These are phyloP conservation scores for Exocentrus adspersus DNA, from an alignment of 2,888 invertebrate genomes.

Conservation along the genomic window DNA sequence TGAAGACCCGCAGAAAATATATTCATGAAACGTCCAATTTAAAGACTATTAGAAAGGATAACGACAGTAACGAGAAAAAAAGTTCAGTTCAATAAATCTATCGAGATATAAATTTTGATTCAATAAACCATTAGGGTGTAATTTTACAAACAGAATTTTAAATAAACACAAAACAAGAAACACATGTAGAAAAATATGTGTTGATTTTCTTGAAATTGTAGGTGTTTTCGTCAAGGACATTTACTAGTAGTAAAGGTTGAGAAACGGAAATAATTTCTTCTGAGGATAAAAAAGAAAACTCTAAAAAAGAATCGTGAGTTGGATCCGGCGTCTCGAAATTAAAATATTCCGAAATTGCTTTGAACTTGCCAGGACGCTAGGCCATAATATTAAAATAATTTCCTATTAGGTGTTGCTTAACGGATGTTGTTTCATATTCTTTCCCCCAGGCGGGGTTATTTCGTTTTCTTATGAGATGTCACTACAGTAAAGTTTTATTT, in stretches of 20 bases:
- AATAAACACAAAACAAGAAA: too few relatives aligned
- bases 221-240: too few relatives aligned
- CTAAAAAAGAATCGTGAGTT: background rate
- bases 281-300: too few relatives aligned
- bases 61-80: background rate
- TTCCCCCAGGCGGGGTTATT: conserved; percentile 4
- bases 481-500: conserved; percentile 23
- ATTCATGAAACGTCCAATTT: background rate
- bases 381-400: conserved; percentile 4
- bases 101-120: background rate
- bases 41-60: background rate
- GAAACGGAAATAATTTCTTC: too few relatives aligned
- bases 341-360: background rate
- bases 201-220: too few relatives aligned
- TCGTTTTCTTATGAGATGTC: conserved; percentile 15
- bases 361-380: background rate
- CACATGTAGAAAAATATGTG: too few relatives aligned
- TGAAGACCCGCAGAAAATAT: background rate
- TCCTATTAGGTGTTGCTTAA: conserved; percentile 9
- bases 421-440: conserved; percentile 13
- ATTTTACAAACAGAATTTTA: too few relatives aligned
- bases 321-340: background rate
- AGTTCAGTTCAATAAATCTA: background rate
- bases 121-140: background rate
- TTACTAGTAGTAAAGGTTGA: too few relatives aligned